These are phyloP conservation scores for Brenthis ino DNA, from an alignment of 2,888 invertebrate genomes.

Conservation along the genomic window DNA sequence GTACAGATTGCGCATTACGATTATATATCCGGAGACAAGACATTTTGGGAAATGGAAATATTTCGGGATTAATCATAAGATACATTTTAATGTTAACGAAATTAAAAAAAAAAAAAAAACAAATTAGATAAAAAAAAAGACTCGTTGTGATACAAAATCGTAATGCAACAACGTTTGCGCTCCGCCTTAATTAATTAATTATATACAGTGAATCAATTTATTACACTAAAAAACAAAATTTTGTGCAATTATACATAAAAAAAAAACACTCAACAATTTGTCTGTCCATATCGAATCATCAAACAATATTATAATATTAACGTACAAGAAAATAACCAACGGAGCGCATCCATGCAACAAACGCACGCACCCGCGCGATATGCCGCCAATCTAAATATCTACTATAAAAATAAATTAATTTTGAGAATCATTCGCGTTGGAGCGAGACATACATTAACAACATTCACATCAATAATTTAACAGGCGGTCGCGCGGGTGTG, in stretches of 20 bases:
- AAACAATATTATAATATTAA: neutral
- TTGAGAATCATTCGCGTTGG: too few relatives aligned
- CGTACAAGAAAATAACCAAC: neutral
- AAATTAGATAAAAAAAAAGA: too few relatives aligned
- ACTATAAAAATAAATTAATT: too few relatives aligned
- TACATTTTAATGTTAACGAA: neutral
- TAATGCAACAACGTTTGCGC: too few relatives aligned
- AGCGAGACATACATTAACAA: too few relatives aligned
- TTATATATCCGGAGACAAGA: neutral
- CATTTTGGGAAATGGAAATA: neutral
- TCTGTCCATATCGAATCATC: neutral
- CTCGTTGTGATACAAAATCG: too few relatives aligned
- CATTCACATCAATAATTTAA: too few relatives aligned
- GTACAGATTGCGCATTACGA: constrained; percentile 3
- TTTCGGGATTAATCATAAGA: neutral
- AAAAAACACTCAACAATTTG: neutral
- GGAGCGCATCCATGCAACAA: constrained; percentile 1
- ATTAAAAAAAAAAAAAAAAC: too few relatives aligned
- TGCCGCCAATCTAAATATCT: neutral
- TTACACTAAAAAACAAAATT: neutral
- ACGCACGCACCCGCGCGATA: neutral
- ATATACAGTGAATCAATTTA: neutral
- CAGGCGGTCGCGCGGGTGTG: too few relatives aligned
- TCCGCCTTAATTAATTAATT: neutral
- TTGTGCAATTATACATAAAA: constrained; percentile 3